Evolutionary conservation across 2,113 vertebrate genomes (phyloP), one percentile per base, ranked within the genome.

Genomic region (Bubo scandiacus): DNA sequence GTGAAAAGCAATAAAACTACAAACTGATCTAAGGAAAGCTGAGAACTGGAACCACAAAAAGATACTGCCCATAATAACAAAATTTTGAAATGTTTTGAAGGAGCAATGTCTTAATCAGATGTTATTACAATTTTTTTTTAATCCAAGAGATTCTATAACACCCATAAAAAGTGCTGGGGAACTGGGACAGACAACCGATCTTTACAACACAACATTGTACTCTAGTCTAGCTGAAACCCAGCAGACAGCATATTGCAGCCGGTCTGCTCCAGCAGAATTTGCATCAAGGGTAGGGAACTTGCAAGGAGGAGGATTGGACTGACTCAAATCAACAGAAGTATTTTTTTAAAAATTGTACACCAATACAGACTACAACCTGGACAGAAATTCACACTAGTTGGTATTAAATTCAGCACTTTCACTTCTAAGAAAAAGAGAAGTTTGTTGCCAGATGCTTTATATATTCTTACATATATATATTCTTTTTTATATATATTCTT

Each of bases 291-390:
- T 0, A 58, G 10, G 18, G 55, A 79, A 62, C 54, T 49, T 49
- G 5, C 19, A 62, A 36, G 40, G 25, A 95, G 20, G 9, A 86
- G 30, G 21, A 70, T 0, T 55, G 63, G 8, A 42, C 8, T 17
- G 32, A 81, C 6, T 6, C 11, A 82, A 42, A 75, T 2, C 0
- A 0, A n/a, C 7, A 4, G 21, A 34, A 66, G 26, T 59, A 2
- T 2, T 10, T 9, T 22, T 29, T 15, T 23, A 6, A 19, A 66
- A 10, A 38, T 18, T 11, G 6, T 17, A 34, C 25, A n/a, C 12
- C 58, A 57, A 10, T 23, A 66, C 17, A 34, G 71, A 40, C 34
- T 29, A 49, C 12, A 59, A 49, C 59, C 9, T 42, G 20, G 14
- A 55, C 6, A 34, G 55, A 79, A 82, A 57, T 36, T 52, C 57